A percentile compares a stretch with the other conserved stretches of the same genome.
Evolutionary conservation across 2,797 vertebrate species (phyloP).

Genomic region (Notolabrus celidotus): DNA sequence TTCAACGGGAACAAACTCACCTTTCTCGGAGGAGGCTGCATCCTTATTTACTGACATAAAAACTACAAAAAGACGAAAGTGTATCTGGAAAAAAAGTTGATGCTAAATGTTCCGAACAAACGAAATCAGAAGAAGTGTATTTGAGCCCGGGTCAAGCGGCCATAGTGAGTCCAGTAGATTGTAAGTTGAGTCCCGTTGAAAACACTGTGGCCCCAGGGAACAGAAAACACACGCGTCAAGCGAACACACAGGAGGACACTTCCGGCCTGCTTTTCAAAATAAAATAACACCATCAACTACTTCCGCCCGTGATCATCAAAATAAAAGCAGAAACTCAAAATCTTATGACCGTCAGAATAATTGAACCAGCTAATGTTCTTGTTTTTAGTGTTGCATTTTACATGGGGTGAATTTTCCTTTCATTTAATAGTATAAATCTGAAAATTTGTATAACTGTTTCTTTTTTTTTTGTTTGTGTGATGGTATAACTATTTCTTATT

Average conservation of each 20-base stretch:
- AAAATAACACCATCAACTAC: background rate
- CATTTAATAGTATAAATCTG: too few species aligned
- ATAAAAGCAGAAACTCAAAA: constrained; percentile 28
- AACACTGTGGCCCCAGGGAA: constrained; percentile 72
- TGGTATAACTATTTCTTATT: too few species aligned
- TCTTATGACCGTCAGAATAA: too few species aligned
- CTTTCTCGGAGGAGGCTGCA: constrained; percentile 98
- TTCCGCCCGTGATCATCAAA: constrained; percentile 16
- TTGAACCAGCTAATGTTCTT: too few species aligned
- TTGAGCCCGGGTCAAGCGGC: constrained; percentile 65
- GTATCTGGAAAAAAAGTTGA: constrained; percentile 44
- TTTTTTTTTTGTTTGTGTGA: too few species aligned
- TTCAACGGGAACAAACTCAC: constrained; percentile 83
- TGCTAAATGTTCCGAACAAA: constrained; percentile 10
- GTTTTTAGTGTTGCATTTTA: too few species aligned
- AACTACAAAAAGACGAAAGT: constrained; percentile 43
- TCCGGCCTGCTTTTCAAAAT: constrained; percentile 46
- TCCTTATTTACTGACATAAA: constrained; percentile 83
- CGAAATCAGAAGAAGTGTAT: constrained; percentile 9
- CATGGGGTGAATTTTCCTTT: too few species aligned
- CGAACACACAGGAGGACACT: fast-evolving
- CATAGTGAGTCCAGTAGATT: constrained; percentile 64
- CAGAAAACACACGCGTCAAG: constrained; percentile 58
- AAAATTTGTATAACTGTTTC: too few species aligned
- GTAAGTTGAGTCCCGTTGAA: constrained; percentile 72